phyloP scores from a whole-genome alignment of 1,140 invertebrate genomes.

The Tetramorium alpestre region DNA sequence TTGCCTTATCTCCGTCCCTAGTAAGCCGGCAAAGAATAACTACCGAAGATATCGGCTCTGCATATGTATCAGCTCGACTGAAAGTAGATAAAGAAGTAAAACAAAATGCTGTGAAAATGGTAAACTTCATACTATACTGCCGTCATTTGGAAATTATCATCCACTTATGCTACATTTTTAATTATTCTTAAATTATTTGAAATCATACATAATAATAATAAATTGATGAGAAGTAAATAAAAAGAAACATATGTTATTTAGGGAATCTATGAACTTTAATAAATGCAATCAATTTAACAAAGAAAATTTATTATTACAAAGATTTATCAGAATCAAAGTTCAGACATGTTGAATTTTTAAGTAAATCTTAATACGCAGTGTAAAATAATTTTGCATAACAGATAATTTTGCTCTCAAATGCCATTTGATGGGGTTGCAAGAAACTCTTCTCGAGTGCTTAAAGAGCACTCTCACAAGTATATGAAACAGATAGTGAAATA shows the following conservation, averaged over 20 bases:
- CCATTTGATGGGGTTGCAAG: neutral
- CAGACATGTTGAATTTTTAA: neutral
- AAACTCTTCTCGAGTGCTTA: neutral
- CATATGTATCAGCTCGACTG: constrained; percentile 81
- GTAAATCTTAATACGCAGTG: neutral
- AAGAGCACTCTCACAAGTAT: neutral
- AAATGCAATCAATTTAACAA: neutral
- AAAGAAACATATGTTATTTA: neutral
- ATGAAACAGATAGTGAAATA: constrained; percentile 5
- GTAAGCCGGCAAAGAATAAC: constrained; percentile 83
- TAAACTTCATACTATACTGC: neutral
- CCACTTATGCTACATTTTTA: neutral
- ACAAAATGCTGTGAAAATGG: constrained; percentile 23
- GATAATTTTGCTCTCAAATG: neutral
- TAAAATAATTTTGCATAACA: neutral
- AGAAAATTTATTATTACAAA: neutral
- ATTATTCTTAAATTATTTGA: neutral
- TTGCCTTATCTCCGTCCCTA: constrained; percentile 79
- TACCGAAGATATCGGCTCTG: constrained; percentile 84
- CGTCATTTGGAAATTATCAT: neutral
- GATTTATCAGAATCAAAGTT: neutral
- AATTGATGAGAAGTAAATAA: neutral
- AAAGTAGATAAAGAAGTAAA: constrained; percentile 81
- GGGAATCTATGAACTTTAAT: neutral
- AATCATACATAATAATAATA: neutral